Conservation (phyloP, 1,140 invertebrate species). For the Calephelis nemesis region DNA sequence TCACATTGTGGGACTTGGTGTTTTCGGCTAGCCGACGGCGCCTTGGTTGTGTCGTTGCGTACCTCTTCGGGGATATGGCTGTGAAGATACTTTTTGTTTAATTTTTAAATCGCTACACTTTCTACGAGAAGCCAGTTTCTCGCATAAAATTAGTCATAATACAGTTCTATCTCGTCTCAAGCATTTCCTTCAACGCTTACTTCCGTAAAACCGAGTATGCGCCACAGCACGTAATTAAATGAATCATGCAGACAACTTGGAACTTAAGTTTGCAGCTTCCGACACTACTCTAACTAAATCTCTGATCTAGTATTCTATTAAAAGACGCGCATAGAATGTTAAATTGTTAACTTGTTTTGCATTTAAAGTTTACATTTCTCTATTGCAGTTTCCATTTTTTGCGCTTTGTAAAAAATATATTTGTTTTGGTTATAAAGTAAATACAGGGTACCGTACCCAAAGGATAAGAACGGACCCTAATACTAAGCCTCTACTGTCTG, state of each 20-base stretch:
- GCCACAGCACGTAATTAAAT: slow-evolving; percentile 26
- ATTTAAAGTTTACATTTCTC: neutral
- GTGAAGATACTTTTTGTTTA: too few species aligned
- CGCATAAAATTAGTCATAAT: slow-evolving; percentile 14
- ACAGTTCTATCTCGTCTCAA: neutral
- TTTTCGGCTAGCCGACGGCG: too few species aligned
- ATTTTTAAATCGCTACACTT: neutral
- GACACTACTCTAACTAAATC: slow-evolving; percentile 21
- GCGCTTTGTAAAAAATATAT: too few species aligned
- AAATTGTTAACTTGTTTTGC: slow-evolving; percentile 2
- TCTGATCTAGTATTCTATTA: slow-evolving; percentile 23
- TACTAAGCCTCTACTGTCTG: too few species aligned
- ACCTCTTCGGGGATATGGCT: too few species aligned
- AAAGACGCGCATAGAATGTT: slow-evolving; percentile 19
- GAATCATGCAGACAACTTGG: slow-evolving; percentile 27
- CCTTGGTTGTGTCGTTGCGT: too few species aligned
- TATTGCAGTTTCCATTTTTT: neutral
- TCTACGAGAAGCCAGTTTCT: neutral
- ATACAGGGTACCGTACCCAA: too few species aligned
- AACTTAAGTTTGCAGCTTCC: slow-evolving; percentile 26
- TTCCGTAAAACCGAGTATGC: slow-evolving; percentile 19
- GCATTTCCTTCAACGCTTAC: slow-evolving; percentile 10
- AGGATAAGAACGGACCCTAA: too few species aligned
- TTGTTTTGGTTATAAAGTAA: too few species aligned
- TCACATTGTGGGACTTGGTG: too few species aligned